A percentile compares a stretch with the other conserved stretches of the same genome.
Evolutionary conservation across 2,888 invertebrate genomes (phyloP).

Genomic region (Timandra comae): DNA sequence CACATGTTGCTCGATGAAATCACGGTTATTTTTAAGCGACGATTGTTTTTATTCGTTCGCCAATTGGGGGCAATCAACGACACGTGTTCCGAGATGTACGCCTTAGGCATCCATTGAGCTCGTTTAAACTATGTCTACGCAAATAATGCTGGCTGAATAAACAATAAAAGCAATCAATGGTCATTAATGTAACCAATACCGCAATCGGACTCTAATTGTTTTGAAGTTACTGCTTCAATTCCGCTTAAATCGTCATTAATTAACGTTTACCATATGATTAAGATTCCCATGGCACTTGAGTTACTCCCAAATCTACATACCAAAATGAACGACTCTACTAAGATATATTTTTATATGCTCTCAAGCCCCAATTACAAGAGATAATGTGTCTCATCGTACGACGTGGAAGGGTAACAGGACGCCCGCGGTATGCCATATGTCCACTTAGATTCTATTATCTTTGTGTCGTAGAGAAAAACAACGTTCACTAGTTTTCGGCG

Average conservation of each 20-base stretch:
- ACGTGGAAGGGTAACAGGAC: slow-evolving; percentile 54
- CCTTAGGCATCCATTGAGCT: slow-evolving; percentile 62
- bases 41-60: slow-evolving; percentile 76
- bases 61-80: slow-evolving; percentile 76
- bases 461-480: slow-evolving; percentile 27
- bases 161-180: background rate
- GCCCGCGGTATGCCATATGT: slow-evolving; percentile 53
- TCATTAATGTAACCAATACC: background rate
- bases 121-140: slow-evolving; percentile 42
- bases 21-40: slow-evolving; percentile 76
- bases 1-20: slow-evolving; percentile 74
- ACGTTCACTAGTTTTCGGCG: slow-evolving; percentile 42
- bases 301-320: slow-evolving; percentile 18
- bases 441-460: slow-evolving; percentile 35
- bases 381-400: slow-evolving; percentile 52
- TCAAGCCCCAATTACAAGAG: slow-evolving; percentile 60
- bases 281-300: slow-evolving; percentile 34
- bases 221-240: slow-evolving; percentile 6
- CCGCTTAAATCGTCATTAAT: too few relatives aligned
- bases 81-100: slow-evolving; percentile 71
- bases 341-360: slow-evolving; percentile 61
- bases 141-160: slow-evolving; percentile 19
- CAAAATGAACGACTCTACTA: slow-evolving; percentile 21
- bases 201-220: background rate
- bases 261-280: slow-evolving; percentile 8